Evolutionary conservation across 1,140 invertebrate genomes (phyloP).

Genomic region (Prorops nasuta): DNA sequence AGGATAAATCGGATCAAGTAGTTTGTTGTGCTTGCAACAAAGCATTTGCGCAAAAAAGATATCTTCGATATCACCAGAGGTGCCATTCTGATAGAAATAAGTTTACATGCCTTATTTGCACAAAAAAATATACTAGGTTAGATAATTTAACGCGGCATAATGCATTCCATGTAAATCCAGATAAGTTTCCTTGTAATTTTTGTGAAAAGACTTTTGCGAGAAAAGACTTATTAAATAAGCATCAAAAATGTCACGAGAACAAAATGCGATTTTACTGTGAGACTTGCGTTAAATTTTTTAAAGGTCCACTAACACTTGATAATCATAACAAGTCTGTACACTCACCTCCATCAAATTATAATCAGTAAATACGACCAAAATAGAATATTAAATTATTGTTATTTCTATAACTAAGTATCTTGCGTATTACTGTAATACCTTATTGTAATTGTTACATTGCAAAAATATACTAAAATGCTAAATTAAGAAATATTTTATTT

Average conservation of each 20-base stretch:
- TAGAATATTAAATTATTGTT: too few relatives aligned
- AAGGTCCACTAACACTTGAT: slow-evolving; percentile 32
- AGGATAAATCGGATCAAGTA: slow-evolving; percentile 33
- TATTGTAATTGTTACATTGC: too few relatives aligned
- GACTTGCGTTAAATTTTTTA: slow-evolving; percentile 43
- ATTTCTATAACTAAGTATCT: too few relatives aligned
- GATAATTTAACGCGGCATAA: slow-evolving; percentile 49
- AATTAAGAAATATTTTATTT: too few relatives aligned
- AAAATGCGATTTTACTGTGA: slow-evolving; percentile 37
- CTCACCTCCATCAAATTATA: background rate
- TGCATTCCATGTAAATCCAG: slow-evolving; percentile 46
- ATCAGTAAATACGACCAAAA: background rate
- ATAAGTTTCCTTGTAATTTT: slow-evolving; percentile 42
- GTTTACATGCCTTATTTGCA: slow-evolving; percentile 45
- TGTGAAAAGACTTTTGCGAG: slow-evolving; percentile 46
- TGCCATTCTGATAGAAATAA: slow-evolving; percentile 41
- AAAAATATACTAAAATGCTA: too few relatives aligned
- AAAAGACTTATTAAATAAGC: slow-evolving; percentile 47
- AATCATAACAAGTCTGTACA: slow-evolving; percentile 34
- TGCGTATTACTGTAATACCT: too few relatives aligned
- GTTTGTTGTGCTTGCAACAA: slow-evolving; percentile 44
- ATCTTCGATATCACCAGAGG: slow-evolving; percentile 42
- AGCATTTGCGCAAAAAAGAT: slow-evolving; percentile 42
- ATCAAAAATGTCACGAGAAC: slow-evolving; percentile 43
- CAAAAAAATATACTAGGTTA: slow-evolving; percentile 42